These are phyloP conservation scores for Brachionus plicatilis DNA, from an alignment of 1,140 invertebrate genomes.

Conservation along the genomic window DNA sequence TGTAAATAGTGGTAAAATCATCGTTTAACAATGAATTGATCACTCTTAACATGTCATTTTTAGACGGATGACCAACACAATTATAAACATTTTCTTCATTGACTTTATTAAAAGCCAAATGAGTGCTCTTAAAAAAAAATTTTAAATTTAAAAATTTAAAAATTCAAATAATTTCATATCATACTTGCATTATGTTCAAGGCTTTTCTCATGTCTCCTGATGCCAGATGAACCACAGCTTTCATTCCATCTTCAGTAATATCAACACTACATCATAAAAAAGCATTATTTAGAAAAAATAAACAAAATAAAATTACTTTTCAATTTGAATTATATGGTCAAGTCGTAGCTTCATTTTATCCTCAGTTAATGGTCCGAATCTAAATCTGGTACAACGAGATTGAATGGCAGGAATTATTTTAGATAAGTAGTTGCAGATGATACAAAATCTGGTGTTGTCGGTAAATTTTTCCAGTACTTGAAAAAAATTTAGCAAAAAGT, in stretches of 20 bases:
- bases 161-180: neutral
- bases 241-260: conserved; percentile 80
- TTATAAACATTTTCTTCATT: conserved; percentile 87
- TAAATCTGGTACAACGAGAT: conserved; percentile 91
- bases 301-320: conserved; percentile 63
- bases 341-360: conserved; percentile 84
- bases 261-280: conserved; percentile 63
- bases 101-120: conserved; percentile 75
- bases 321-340: conserved; percentile 73
- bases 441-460: conserved; percentile 93
- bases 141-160: neutral
- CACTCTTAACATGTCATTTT: conserved; percentile 80
- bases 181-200: conserved; percentile 73
- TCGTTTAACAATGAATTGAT: conserved; percentile 82
- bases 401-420: conserved; percentile 98
- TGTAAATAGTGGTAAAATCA: conserved; percentile 76
- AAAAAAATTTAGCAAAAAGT: conserved; percentile 48
- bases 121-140: conserved; percentile 68
- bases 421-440: conserved; percentile 96
- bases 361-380: conserved; percentile 79
- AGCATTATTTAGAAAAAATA: conserved; percentile 40
- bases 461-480: conserved; percentile 97
- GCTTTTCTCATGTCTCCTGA: conserved; percentile 97
- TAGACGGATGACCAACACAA: conserved; percentile 89
- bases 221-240: conserved; percentile 79